These are phyloP conservation scores for Antheraea yamamai DNA, from an alignment of 2,888 invertebrate species.

Conservation along the genomic window DNA sequence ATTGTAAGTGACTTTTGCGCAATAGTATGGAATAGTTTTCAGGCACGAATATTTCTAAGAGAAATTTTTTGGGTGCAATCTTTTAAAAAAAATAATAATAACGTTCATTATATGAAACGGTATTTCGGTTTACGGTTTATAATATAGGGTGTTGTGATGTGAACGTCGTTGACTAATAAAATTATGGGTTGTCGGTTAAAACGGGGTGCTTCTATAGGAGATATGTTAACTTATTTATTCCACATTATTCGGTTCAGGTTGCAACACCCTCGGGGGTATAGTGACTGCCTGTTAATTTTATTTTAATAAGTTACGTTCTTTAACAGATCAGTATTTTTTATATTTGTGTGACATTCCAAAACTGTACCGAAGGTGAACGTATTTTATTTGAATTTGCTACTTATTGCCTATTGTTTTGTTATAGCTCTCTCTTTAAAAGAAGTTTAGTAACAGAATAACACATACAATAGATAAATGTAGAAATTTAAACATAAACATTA, in stretches of 20 bases:
- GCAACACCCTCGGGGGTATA: slow-evolving; percentile 58
- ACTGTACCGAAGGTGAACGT: slow-evolving; percentile 50
- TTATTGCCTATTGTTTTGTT: slow-evolving; percentile 45
- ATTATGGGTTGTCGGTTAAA: slow-evolving; percentile 44
- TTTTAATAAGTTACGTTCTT: slow-evolving; percentile 68
- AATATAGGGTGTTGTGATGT: slow-evolving; percentile 67
- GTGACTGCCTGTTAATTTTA: slow-evolving; percentile 57
- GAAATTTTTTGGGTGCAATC: slow-evolving; percentile 67
- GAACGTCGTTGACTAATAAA: slow-evolving; percentile 51
- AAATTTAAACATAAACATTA: slow-evolving; percentile 37
- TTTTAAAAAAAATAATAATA: no score
- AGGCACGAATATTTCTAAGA: slow-evolving; percentile 53
- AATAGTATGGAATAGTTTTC: slow-evolving; percentile 51
- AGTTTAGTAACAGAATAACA: neutral
- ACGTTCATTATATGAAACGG: slow-evolving; percentile 44
- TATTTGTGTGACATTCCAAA: slow-evolving; percentile 81
- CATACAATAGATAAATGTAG: neutral
- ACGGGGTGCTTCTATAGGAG: slow-evolving; percentile 45
- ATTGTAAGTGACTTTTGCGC: slow-evolving; percentile 49
- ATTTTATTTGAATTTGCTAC: slow-evolving; percentile 54
- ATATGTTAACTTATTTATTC: slow-evolving; percentile 46
- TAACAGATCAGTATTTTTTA: slow-evolving; percentile 80
- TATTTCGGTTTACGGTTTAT: slow-evolving; percentile 43
- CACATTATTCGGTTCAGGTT: slow-evolving; percentile 52
- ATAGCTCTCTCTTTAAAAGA: slow-evolving; percentile 51